Conservation (phyloP, 2,797 vertebrate genomes). For the Toxotes lorentzi region DNA sequence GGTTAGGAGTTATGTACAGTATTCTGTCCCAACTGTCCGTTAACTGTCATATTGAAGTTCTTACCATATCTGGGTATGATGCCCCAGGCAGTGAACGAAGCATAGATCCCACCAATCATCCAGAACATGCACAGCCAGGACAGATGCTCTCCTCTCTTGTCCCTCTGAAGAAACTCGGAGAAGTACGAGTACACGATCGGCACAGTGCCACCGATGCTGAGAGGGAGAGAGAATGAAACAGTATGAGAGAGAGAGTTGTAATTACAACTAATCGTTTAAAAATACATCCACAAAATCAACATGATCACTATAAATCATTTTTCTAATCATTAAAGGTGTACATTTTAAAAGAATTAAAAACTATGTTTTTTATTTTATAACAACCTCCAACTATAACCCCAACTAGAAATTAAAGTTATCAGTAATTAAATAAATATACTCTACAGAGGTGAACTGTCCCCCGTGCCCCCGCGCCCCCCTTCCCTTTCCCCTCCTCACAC, state of each 20-base stretch:
- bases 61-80: conserved; percentile 97
- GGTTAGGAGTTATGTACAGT: too few species aligned
- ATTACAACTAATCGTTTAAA: not conserved
- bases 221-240: not conserved
- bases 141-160: conserved; percentile 96
- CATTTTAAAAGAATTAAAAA: too few species aligned
- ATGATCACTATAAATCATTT: too few species aligned
- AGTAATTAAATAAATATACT: too few species aligned
- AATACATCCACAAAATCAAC: not conserved
- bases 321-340: too few species aligned
- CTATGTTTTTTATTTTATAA: too few species aligned
- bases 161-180: conserved; percentile 95
- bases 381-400: too few species aligned
- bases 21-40: too few species aligned
- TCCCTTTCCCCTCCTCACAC: too few species aligned
- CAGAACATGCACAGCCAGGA: conserved; percentile 99
- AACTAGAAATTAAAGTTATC: too few species aligned
- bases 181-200: conserved; percentile 98
- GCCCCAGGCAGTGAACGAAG: conserved; percentile 96
- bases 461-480: too few species aligned
- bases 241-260: not conserved
- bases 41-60: not conserved
- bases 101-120: conserved; percentile 97
- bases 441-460: too few species aligned
- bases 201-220: conserved; percentile 93